Percentiles rank a stretch among this genome's conserved stretches.
Conservation (phyloP, 2,113 vertebrate genomes). For the mouse (Mus musculus) region GRCm39 chr7:70235501-70236000, state of each 20-base stretch:
- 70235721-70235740: constrained; percentile 74
- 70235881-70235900: constrained; percentile 56
- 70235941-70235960: background rate
- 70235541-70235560: background rate
- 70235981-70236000: background rate
- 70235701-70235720: constrained; percentile 26
- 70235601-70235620: constrained; percentile 44
- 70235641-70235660: constrained; percentile 52
- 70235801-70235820: constrained; percentile 64
- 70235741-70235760: constrained; percentile 37
- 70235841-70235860: constrained; percentile 55
- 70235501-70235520: background rate
- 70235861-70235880: constrained; percentile 31
- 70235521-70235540: constrained; percentile 29
- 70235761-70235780: constrained; percentile 14
- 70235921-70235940: constrained; percentile 44
- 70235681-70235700: background rate
- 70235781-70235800: constrained; percentile 71
- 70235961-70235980: background rate
- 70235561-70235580: background rate
- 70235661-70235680: constrained; percentile 26
- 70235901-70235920: background rate
- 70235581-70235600: background rate
- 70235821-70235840: constrained; percentile 18
- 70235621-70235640: constrained; percentile 27